Evolutionary conservation across 2,113 vertebrate species (phyloP), one percentile per base, ranked within the genome.

Genomic region (Panurus biarmicus): DNA sequence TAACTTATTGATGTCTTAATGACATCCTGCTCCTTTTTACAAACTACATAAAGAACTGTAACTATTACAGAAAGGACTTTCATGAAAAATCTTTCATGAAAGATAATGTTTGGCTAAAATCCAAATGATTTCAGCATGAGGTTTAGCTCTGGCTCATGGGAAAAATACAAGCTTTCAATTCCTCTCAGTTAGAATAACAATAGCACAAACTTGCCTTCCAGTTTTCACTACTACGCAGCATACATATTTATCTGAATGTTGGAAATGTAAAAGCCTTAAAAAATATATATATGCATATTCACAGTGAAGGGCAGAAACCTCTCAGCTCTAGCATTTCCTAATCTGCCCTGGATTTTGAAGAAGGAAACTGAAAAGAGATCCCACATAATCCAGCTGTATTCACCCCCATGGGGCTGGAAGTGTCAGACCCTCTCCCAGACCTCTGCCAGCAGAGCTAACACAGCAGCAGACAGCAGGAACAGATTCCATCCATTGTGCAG

Each of bases 381-480:
- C 38, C 4, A 1, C 17, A 33, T 20, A 44, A 53, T 31, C 5
- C 81, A 85, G 60, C 20, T 25, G 10, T 19, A 44, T 50, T 71
- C 38, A 64, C 42, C 29, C 36, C 51, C 2, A 28, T 4, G 26
- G 42, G 22, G 42, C 54, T 85, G 64, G 65, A 53, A 65, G 42
- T 31, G 50, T 69, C 58, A 65, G 77, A 71, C 17, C n/a, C 35
- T 38, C 17, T 78, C 73, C 61, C 80, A 87, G 62, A 54, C 33
- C 79, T 92, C 67, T 84, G 51, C 44, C 69, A 83, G 78, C 6
- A 13, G 78, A 93, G 82, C 58, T 33, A 87, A 85, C 0, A 5
- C 81, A 97, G 91, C n/a, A 96, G 95, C 56, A 90, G 92, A 62
- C 38, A 96, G 87, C 66, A 93, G 81, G 50, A 89, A 81, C 50